These are phyloP conservation scores for Accipiter virgatus DNA, from an alignment of 2,113 vertebrate species.

Conservation along the genomic window DNA sequence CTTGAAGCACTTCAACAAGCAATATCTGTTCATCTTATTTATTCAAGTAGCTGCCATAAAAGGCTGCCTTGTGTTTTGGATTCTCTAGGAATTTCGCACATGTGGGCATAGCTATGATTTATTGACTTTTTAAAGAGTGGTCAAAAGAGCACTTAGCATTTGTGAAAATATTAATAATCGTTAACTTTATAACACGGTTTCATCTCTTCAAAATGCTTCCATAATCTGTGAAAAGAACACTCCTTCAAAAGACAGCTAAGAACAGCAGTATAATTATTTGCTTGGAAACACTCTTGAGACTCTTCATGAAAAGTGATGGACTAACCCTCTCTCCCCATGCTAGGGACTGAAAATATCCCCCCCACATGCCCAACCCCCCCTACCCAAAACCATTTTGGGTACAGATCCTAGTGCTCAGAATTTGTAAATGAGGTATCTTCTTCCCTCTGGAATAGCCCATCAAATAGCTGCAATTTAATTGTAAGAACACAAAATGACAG, in stretches of 20 bases:
- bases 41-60: not conserved
- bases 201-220: not conserved
- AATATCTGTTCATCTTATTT: not conserved
- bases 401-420: not conserved
- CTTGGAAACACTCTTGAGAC: not conserved
- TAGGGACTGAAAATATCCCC: not conserved
- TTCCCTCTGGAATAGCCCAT: not conserved
- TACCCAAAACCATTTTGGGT: not conserved
- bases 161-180: not conserved
- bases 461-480: not conserved
- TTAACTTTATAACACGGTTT: not conserved
- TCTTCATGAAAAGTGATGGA: not conserved
- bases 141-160: not conserved
- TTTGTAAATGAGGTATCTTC: not conserved
- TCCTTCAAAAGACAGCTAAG: not conserved
- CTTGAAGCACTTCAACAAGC: not conserved
- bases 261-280: not conserved
- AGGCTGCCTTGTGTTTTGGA: not conserved
- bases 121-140: not conserved
- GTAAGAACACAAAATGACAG: not conserved
- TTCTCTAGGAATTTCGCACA: not conserved
- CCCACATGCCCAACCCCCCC: fast-evolving
- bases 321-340: not conserved
- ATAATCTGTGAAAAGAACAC: not conserved
- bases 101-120: not conserved